Percentiles rank a stretch among this genome's conserved stretches.
Evolutionary conservation across 2,113 vertebrate genomes (phyloP).

Genomic region (Brachyhypopomus occidentalis): DNA sequence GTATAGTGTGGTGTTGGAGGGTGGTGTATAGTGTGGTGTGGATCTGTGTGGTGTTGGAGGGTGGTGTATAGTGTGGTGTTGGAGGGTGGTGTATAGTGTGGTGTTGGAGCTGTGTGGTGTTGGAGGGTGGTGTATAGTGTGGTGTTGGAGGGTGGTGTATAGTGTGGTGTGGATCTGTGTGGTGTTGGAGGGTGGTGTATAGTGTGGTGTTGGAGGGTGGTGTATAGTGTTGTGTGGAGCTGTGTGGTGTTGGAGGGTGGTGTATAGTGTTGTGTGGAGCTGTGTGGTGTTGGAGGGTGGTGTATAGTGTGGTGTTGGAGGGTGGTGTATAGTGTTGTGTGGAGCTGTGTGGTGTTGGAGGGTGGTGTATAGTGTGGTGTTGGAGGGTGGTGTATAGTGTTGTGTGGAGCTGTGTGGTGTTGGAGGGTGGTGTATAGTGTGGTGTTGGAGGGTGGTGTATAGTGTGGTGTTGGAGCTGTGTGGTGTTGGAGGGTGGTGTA

Average conservation of each 20-base stretch:
- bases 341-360: too few relatives aligned
- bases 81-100: background rate
- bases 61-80: background rate
- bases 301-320: slow-evolving; percentile 50
- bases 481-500: background rate
- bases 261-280: background rate
- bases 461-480: background rate
- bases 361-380: too few relatives aligned
- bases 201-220: background rate
- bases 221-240: background rate
- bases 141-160: background rate
- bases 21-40: background rate
- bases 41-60: background rate
- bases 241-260: background rate
- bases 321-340: slow-evolving; percentile 55
- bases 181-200: background rate
- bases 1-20: too few relatives aligned
- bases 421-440: too few relatives aligned
- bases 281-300: background rate
- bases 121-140: too few relatives aligned
- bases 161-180: background rate
- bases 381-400: too few relatives aligned
- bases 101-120: background rate
- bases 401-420: too few relatives aligned
- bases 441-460: too few relatives aligned